Evolutionary conservation across 2,888 invertebrate genomes (phyloP).

Genomic region (Mythimna ferrago): DNA sequence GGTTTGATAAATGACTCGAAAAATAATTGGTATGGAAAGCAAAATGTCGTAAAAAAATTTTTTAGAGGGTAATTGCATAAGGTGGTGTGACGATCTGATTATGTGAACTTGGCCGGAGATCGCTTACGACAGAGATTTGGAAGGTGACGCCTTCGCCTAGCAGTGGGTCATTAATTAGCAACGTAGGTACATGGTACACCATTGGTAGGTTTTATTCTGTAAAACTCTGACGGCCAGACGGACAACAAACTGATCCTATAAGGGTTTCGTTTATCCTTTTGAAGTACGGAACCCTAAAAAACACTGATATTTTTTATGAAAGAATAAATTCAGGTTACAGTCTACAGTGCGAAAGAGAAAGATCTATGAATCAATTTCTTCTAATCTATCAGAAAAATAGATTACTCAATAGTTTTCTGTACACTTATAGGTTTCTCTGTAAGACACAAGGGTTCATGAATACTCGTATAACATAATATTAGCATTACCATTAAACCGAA

Average conservation of each 20-base stretch:
- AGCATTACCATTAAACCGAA: background rate
- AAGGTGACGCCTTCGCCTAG: too few species aligned
- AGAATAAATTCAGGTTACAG: background rate
- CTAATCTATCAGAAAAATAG: background rate
- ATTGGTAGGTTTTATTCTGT: too few species aligned
- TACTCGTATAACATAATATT: background rate
- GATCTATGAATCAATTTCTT: background rate
- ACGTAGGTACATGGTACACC: too few species aligned
- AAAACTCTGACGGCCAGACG: too few species aligned
- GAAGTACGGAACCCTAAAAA: too few species aligned
- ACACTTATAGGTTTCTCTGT: background rate
- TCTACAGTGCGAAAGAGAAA: background rate
- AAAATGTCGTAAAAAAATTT: constrained; percentile 4
- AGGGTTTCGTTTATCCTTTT: too few species aligned
- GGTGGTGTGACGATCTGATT: background rate
- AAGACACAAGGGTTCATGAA: background rate
- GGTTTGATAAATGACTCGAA: constrained; percentile 13
- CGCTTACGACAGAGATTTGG: too few species aligned
- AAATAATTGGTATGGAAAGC: constrained; percentile 23
- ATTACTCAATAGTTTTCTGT: constrained; percentile 2
- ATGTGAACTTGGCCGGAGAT: too few species aligned
- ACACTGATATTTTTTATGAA: too few species aligned
- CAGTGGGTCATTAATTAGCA: too few species aligned
- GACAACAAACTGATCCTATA: too few species aligned
- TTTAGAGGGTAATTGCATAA: constrained; percentile 1